Evolutionary conservation across 2,888 invertebrate species (phyloP), one percentile per base, ranked within the genome.

Genomic region (Scaptomyza flava): DNA sequence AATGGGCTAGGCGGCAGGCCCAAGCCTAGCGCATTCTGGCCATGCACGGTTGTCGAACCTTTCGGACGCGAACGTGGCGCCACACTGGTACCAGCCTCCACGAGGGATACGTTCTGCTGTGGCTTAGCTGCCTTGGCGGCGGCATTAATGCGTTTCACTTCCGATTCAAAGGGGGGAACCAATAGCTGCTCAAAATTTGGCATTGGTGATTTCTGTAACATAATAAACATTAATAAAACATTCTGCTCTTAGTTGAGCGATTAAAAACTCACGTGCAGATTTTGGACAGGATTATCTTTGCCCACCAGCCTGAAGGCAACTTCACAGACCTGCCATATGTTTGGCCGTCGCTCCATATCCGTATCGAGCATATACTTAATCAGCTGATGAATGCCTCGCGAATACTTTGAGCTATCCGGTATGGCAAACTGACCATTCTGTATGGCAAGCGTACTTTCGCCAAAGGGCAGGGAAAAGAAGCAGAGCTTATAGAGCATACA

Each of bases 401-500:
- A 95, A 92, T 94, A 96, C 91, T 94, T 94, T 20, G 96, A 95
- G 92, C 93, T 94, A 90, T 96, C 96, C 57, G 98, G 98, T 92
- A 98, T 96, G 76, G 94, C 94, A 91, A 97, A 97, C 89, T 96
- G 95, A 54, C 96, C 97, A 91, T 96, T 96, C 91, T 97, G 97
- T 89, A 98, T 98, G 54, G 98, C 98, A 79, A 98, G 93, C n/a
- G 96, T 95, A 89, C 97, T 97, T 91, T 98, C 98, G 33, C 97
- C 98, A 92, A 98, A 98, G 53, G 98, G 98, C 89, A 97, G 93
- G 38, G 95, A 94, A 91, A 98, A 98, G 92, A 96, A 98, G 92
- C 97, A 97, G 80, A 98, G 93, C 91, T 97, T 97, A 91, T 97
- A 98, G 51, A 98, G 93, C 86, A 98, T 93, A 93, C 97, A 97